Base-by-base conservation (phyloP, 2,888 invertebrate genomes). In the Drosophila peninsularis region DNA sequence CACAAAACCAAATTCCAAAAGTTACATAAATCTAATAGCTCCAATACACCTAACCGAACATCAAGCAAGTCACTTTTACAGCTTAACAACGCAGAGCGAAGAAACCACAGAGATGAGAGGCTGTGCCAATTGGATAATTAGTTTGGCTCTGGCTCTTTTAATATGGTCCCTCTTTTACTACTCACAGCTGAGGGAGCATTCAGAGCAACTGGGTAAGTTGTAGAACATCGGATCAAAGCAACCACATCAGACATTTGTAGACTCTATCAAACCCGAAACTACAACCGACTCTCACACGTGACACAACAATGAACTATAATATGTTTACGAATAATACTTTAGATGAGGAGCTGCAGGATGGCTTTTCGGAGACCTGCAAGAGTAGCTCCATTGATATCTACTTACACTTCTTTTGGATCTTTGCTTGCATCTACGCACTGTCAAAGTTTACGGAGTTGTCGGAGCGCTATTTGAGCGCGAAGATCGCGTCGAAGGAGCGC, bases 331-430 rank as follows among this genome's bases (percentile, higher is more conserved):
- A 42, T 24, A 70, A 60, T 21, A 78, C 79, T 3, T n/a, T 76
- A 49, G 67, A 70, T 19, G 49, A 60, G 14, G 62, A 62, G 6
- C 21, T 69, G 39, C 42, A 47, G n/a, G 55, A 67, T 5, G 6
- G 24, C 0, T 44, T 55, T 0, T 30, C 54, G 11, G 37, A 36
- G 3, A 54, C 52, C 52, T 70, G 60, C 39, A 45, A 57, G 6
- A 58, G 21, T 7, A 58, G 64, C 42, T 57, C 69, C 17, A 71
- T 79, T 7, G 82, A 89, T 41, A 27, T 81, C 0, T 90, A 84
- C 34, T 53, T 84, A 41, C 81, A 80, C 58, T 88, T 89, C 68
- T 58, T 91, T 17, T 88, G 86, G 75, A 78, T 90, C 14, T 83
- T 90, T 27, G 82, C 74, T 0, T 85, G 84, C 49, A 78, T 91